Base-by-base conservation (phyloP, 1,140 invertebrate species). In the Euglossa dilemma region DNA sequence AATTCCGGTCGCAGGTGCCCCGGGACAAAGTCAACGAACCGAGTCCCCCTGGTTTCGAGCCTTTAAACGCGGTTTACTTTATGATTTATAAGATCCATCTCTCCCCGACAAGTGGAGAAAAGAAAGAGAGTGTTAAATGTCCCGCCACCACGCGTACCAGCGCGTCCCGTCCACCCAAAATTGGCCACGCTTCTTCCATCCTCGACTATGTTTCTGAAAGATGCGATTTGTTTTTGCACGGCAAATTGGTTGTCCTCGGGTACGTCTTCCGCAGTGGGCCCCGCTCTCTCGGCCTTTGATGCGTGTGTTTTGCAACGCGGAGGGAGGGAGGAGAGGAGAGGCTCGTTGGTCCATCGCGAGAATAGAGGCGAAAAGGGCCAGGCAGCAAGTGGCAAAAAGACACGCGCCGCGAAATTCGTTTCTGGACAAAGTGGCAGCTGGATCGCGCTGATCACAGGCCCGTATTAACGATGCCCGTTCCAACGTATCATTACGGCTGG, bases 201-300 rank as follows among this genome's bases (percentile, higher is more conserved):
- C 56, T 25, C 85, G 81, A 92, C 92, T 93, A 90, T 92, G 92
- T 93, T 93, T 93, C 92, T 93, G 88, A 93, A 92, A 93, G 89
- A 92, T 90, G 90, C 88, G 88, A 90, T 92, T 89, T 84, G 91
- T 92, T 93, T 92, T 93, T 92, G 70, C 76, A n/a, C 59, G 66
- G 70, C 83, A 71, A 91, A 91, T 91, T 90, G 87, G 54, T 80
- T 74, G 87, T 83, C 75, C 84, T 73, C 87, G 63, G 79, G 73
- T 76, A 83, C 83, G 79, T 88, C 79, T 66, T 88, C 57, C 64
- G 86, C 18, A 11, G 63, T 80, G 79, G n/a, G 82, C 71, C 71
- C 45, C 36, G 45, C 45, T 83, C n/a, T 71, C 77, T 56, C 63
- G 50, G 36, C 54, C 25, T 69, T 87, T 43, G 72, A 76, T 70